phyloP scores from a whole-genome alignment of 64 coral and sea anemone genomes.

The Porites lutea region DNA sequence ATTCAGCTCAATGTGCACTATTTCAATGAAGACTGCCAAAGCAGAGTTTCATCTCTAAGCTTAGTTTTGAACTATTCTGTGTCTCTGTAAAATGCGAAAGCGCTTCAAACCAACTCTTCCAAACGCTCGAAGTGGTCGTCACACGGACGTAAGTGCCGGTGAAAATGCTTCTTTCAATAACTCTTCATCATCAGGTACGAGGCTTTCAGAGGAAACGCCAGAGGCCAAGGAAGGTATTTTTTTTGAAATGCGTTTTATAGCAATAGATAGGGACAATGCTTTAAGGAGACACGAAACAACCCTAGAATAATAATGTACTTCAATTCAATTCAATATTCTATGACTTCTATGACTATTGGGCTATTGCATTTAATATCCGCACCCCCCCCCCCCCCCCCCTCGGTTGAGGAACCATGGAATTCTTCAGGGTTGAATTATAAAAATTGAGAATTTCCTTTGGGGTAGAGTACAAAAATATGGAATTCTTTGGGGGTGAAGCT shows the following conservation, averaged over 20 bases:
- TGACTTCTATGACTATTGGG: too few species aligned
- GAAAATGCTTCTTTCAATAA: not conserved
- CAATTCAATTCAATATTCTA: too few species aligned
- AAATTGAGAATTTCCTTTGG: too few species aligned
- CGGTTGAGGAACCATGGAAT: too few species aligned
- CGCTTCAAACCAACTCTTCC: constrained; percentile 25
- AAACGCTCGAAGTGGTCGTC: not conserved
- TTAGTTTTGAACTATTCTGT: not conserved
- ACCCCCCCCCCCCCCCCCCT: too few species aligned
- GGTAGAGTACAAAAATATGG: too few species aligned
- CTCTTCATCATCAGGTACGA: not conserved
- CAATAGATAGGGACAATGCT: not conserved
- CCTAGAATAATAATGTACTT: too few species aligned
- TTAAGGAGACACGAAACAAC: not conserved
- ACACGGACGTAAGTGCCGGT: not conserved
- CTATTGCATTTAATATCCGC: too few species aligned
- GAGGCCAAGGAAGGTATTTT: not conserved
- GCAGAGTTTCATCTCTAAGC: not conserved
- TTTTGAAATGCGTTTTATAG: not conserved
- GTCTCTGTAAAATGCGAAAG: constrained; percentile 5
- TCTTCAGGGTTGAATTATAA: too few species aligned
- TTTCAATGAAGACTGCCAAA: not conserved
- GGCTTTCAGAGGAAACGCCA: not conserved
- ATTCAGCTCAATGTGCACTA: not conserved
- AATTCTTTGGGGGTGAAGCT: too few species aligned